phyloP scores from a whole-genome alignment of 2,113 vertebrate species.

The Trichechus manatus region DNA sequence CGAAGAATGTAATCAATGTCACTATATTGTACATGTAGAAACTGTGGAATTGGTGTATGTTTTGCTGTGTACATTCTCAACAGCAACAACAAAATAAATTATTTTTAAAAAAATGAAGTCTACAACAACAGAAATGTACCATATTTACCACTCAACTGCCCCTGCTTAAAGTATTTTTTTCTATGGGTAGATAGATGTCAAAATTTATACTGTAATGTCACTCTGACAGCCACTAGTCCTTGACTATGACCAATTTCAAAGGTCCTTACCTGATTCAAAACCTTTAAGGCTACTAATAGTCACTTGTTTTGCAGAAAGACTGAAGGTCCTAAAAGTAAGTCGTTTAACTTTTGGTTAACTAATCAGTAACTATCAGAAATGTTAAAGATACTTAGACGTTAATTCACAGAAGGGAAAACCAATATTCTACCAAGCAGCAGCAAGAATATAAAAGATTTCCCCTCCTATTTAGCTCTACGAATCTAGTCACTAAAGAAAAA shows the following conservation, averaged over 20 bases:
- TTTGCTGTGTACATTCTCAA: no score
- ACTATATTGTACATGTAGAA: no score
- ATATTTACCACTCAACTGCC: neutral
- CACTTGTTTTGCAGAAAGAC: slow-evolving; percentile 14
- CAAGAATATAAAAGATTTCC: neutral
- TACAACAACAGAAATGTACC: neutral
- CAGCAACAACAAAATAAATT: no score
- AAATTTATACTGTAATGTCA: neutral
- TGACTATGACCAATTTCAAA: neutral
- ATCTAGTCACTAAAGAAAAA: neutral
- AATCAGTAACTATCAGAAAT: slow-evolving; percentile 7
- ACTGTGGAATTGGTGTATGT: no score
- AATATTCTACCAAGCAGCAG: slow-evolving; percentile 25
- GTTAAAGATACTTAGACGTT: slow-evolving; percentile 34
- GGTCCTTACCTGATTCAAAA: slow-evolving; percentile 1
- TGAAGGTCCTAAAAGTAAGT: neutral
- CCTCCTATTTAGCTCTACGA: neutral
- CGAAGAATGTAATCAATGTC: no score
- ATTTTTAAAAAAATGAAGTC: neutral
- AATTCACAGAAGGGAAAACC: neutral
- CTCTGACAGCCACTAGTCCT: neutral
- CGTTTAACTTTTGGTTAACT: slow-evolving; percentile 28
- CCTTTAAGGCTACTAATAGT: neutral
- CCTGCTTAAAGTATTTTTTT: neutral
- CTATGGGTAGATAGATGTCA: neutral